phyloP scores from a whole-genome alignment of 2,113 vertebrate genomes.

The Rana temporaria region DNA sequence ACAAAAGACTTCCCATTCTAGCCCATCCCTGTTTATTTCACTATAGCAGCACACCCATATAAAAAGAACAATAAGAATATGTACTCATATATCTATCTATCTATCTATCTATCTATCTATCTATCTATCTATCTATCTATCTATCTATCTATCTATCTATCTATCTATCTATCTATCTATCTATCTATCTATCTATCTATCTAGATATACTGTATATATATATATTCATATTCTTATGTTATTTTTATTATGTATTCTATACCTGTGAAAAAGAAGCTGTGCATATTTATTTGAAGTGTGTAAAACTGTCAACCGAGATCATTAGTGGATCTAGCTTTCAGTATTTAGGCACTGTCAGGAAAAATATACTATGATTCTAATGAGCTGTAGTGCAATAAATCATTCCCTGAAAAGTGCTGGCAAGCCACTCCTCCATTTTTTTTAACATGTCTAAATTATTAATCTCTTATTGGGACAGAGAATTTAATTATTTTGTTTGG shows the following conservation, averaged over 20 bases:
- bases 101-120: no score
- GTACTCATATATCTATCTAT: no score
- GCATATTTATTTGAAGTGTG: not conserved
- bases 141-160: no score
- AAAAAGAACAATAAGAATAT: no score
- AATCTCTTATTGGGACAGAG: constrained; percentile 35
- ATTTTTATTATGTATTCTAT: constrained; percentile 4
- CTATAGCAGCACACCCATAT: not conserved
- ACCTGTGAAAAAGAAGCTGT: not conserved
- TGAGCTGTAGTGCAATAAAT: constrained; percentile 34
- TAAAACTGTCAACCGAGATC: constrained; percentile 1
- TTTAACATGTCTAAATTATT: constrained; percentile 40
- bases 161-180: no score
- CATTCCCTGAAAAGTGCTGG: constrained; percentile 10
- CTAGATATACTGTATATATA: no score
- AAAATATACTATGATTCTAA: constrained; percentile 19
- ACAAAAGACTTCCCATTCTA: no score
- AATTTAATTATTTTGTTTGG: constrained; percentile 28
- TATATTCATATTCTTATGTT: not conserved
- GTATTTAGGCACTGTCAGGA: not conserved
- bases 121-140: no score
- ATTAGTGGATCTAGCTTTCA: constrained; percentile 7
- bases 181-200: no score
- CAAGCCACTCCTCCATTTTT: constrained; percentile 35
- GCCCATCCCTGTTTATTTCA: not conserved